Conservation (phyloP, 2,888 invertebrate species). For the Uropetala carovei region DNA sequence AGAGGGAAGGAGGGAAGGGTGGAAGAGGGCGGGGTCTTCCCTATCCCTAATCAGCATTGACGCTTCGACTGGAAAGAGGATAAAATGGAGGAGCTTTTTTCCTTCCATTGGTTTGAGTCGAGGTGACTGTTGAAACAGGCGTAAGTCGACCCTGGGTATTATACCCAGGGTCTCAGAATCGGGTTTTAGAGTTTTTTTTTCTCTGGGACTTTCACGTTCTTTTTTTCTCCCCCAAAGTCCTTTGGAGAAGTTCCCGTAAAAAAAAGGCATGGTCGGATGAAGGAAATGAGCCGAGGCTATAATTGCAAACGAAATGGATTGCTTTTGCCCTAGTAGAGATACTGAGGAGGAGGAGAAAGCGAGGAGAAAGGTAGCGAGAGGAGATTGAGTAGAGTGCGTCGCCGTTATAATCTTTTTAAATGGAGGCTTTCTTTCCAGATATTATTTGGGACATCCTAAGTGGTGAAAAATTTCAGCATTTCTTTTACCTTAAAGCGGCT, state of each 20-base stretch:
- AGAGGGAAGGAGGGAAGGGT: neutral
- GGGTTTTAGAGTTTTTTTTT: conserved; percentile 42
- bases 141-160: conserved; percentile 28
- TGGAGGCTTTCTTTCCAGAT: too few relatives aligned
- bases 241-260: conserved; percentile 36
- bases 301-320: conserved; percentile 40
- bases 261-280: neutral
- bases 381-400: too few relatives aligned
- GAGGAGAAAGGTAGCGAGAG: neutral
- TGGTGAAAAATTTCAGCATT: too few relatives aligned
- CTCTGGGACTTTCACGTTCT: neutral
- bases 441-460: too few relatives aligned
- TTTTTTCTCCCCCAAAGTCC: neutral
- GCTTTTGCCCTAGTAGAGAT: neutral
- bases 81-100: conserved; percentile 3
- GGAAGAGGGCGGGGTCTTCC: neutral
- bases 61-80: conserved; percentile 49
- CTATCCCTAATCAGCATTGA: conserved; percentile 46
- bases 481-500: too few relatives aligned
- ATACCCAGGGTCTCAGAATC: conserved; percentile 28
- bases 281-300: conserved; percentile 20
- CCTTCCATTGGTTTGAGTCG: neutral
- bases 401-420: too few relatives aligned
- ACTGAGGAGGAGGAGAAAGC: neutral
- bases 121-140: conserved; percentile 41